A percentile compares a stretch with the other conserved stretches of the same genome.
Evolutionary conservation across 2,888 invertebrate genomes (phyloP).

Genomic region (Ligdia adustata): DNA sequence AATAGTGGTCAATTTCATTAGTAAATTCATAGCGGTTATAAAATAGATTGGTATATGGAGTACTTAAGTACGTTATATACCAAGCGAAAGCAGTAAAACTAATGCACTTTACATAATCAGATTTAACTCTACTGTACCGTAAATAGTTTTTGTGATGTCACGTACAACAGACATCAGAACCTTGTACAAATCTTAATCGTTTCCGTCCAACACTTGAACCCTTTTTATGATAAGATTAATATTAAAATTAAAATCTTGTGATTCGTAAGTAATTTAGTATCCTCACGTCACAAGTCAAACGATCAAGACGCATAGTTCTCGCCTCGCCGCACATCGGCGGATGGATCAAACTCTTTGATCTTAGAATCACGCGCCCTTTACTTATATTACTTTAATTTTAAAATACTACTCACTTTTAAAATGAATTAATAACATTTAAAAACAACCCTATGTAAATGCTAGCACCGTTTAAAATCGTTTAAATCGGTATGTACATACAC

Average conservation of each 20-base stretch:
- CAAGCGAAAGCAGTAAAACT: too few relatives aligned
- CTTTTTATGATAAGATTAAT: constrained; percentile 20
- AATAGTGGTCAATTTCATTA: too few relatives aligned
- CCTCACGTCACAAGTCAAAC: constrained; percentile 43
- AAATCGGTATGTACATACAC: constrained; percentile 18
- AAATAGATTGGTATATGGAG: too few relatives aligned
- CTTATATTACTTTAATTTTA: constrained; percentile 70
- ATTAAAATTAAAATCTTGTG: constrained; percentile 12
- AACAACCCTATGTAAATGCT: constrained; percentile 23
- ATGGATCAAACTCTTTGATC: constrained; percentile 77
- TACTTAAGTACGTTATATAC: too few relatives aligned
- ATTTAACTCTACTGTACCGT: too few relatives aligned
- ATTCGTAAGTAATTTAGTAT: constrained; percentile 14
- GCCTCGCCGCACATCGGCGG: constrained; percentile 56
- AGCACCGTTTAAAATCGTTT: constrained; percentile 14
- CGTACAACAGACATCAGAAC: too few relatives aligned
- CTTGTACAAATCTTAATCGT: constrained; percentile 12
- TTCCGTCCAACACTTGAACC: constrained; percentile 11
- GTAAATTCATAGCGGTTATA: too few relatives aligned
- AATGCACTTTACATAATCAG: too few relatives aligned
- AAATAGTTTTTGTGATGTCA: too few relatives aligned
- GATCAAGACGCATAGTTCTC: constrained; percentile 59
- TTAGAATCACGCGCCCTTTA: constrained; percentile 76
- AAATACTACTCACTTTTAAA: constrained; percentile 50
- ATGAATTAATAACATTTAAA: constrained; percentile 36